A percentile compares a stretch with the other conserved stretches of the same genome.
These are phyloP conservation scores for Pterocles orientalis DNA, from an alignment of 2,113 vertebrate species.

Conservation along the genomic window DNA sequence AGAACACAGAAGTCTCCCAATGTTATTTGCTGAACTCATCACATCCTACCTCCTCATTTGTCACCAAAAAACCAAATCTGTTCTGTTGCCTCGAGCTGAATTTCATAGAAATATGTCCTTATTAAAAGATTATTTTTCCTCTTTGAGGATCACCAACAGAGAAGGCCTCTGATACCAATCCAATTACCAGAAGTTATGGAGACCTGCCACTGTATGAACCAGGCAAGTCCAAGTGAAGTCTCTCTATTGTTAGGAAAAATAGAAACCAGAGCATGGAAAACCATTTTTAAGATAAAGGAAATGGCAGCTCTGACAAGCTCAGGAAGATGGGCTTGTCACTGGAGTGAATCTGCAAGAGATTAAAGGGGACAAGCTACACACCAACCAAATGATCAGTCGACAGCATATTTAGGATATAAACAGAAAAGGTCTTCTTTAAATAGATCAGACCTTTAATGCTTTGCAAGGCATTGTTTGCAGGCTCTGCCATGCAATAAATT, in stretches of 20 bases:
- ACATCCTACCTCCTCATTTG: not conserved
- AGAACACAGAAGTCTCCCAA: not conserved
- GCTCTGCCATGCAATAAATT: not conserved
- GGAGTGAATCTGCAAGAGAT: not conserved
- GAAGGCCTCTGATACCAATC: not conserved
- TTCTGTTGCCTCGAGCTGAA: not conserved
- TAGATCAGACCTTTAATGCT: not conserved
- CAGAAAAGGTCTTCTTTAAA: not conserved
- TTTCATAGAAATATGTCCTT: not conserved
- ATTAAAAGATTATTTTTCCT: not conserved
- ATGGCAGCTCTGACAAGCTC: not conserved
- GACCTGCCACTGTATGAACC: not conserved
- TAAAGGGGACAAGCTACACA: not conserved
- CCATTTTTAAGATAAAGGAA: not conserved
- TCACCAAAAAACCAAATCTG: not conserved
- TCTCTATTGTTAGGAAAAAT: not conserved
- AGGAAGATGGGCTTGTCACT: not conserved
- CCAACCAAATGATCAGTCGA: not conserved
- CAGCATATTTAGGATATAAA: not conserved
- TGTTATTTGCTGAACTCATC: not conserved
- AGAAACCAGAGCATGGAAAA: not conserved
- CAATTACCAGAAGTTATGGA: not conserved
- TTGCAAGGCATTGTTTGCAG: not conserved
- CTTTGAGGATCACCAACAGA: not conserved
- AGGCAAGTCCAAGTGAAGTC: not conserved